Base-by-base conservation (phyloP, 2,888 invertebrate genomes). In the Salpingus planirostris region DNA sequence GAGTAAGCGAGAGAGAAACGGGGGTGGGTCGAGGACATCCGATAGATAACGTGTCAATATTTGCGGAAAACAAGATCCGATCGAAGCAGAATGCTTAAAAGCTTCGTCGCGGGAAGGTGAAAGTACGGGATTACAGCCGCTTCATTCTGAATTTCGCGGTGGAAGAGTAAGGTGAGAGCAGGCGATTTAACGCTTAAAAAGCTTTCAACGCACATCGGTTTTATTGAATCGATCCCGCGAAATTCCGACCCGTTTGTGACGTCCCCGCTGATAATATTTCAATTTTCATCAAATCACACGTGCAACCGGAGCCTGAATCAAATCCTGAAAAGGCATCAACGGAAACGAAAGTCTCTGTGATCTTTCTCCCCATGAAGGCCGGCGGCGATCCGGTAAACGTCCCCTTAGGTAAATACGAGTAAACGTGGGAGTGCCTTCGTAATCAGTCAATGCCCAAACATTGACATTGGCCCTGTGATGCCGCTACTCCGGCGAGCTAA, bases 31-130 rank as follows among this genome's bases (percentile, higher is more conserved):
- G 44, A 40, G 36, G 37, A 44, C 45, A 47, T 44, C 41, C 45
- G 44, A 47, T 37, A 44, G 42, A 47, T 49, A 49, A 47, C 51
- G 43, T 50, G 55, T 56, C 55, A 57, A 57, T 59, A 59, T 59
- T 59, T 58, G 52, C 49, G 38, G 48, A 51, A 54, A 55, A 55
- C 51, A 51, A 52, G 49, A 54, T 51, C 50, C 46, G 46, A 44
- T 49, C 44, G 46, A 52, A 51, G 48, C 46, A 45, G 46, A 47
- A 50, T 45, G 46, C 50, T 53, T 53, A 54, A 54, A 55, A 55
- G 55, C 52, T 50, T 45, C 45, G 36, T 36, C 25, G 41, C 41
- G 31, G 36, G 41, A 49, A 50, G 47, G 50, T 49, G 49, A 51
- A 50, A 53, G 48, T 49, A 45, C 46, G 39, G 52, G 55, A 55